Evolutionary conservation across 2,113 vertebrate genomes (phyloP), one percentile per base, ranked within the genome.

Genomic region (Gadus macrocephalus): DNA sequence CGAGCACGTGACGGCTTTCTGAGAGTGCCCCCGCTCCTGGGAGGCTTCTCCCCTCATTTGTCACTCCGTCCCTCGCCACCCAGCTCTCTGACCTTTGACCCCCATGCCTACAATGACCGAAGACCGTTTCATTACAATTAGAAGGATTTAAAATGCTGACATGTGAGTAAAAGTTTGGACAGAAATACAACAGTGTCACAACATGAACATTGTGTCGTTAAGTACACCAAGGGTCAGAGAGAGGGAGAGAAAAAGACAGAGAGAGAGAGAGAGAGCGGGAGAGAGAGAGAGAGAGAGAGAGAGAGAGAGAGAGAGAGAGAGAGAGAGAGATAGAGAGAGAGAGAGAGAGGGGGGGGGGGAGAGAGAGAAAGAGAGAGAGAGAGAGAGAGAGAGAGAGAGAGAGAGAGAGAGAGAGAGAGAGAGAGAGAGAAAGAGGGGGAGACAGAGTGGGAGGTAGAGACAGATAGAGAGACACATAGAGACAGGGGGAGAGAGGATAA

Each of bases 41-140:
- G 42, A 70, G 16, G 53, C 77, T 66, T 64, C 66, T 70, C 78
- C 68, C 74, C 67, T 83, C 72, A 66, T 35, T 78, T 81, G 69
- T 75, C 67, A 68, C 62, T 55, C 22, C 67, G 67, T 69, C 31
- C 55, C 59, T n/a, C 2, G 5, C 70, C 64, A 49, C 64, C 64
- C 17, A 53, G 22, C 66, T 68, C 38, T 79, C 72, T 25, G 76
- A 66, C 77, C 69, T 80, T 56, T 80, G 83, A 87, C 76, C 83
- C 68, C 35, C 55, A 17, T 75, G 77, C 61, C 66, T 63, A 77
- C 60, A 61, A 55, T 69, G 74, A 81, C 70, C 68, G 55, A 67
- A 79, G 62, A 60, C 16, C 14, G 62, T 64, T 81, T 78, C 69
- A 77, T 78, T 63, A 77, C 53, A 60, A 65, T 66, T 65, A 74